These are phyloP conservation scores for Tetramorium bicarinatum DNA, from an alignment of 2,888 invertebrate genomes.

Conservation along the genomic window DNA sequence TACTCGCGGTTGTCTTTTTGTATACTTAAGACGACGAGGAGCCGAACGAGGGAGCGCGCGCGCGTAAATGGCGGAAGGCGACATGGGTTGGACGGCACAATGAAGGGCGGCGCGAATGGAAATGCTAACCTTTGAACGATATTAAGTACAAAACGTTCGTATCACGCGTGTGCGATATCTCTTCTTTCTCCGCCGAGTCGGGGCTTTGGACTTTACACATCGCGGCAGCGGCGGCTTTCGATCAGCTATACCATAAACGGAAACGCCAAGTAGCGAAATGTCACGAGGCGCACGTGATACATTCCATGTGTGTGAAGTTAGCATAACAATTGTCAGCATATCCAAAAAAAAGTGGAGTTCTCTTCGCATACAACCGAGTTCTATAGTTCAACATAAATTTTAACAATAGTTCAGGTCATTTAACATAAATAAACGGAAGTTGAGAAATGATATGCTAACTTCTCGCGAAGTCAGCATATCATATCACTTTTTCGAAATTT, in stretches of 20 bases:
- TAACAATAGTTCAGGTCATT: too few relatives aligned
- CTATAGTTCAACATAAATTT: too few relatives aligned
- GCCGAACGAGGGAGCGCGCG: conserved; percentile 3
- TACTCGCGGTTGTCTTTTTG: conserved; percentile 20
- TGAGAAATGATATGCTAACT: too few relatives aligned
- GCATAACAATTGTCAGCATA: too few relatives aligned
- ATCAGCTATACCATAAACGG: not conserved
- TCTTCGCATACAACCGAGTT: too few relatives aligned
- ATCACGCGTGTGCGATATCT: conserved; percentile 12
- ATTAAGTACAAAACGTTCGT: not conserved
- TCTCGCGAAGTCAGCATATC: too few relatives aligned
- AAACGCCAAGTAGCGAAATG: not conserved
- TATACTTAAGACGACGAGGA: conserved; percentile 4
- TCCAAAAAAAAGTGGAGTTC: too few relatives aligned
- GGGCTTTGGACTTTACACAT: not conserved
- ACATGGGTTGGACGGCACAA: not conserved
- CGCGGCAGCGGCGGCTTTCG: not conserved
- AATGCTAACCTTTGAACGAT: conserved; percentile 49
- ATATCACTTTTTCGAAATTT: too few relatives aligned
- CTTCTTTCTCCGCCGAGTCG: too few relatives aligned
- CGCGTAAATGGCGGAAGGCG: conserved; percentile 45
- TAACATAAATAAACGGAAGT: too few relatives aligned
- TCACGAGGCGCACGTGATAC: not conserved
- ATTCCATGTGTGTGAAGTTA: too few relatives aligned
- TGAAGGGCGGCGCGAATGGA: conserved; percentile 46